Percentiles rank a stretch among this genome's conserved stretches.
Conservation (phyloP, 2,888 invertebrate genomes). For the Hirtodrosophila confusa region DNA sequence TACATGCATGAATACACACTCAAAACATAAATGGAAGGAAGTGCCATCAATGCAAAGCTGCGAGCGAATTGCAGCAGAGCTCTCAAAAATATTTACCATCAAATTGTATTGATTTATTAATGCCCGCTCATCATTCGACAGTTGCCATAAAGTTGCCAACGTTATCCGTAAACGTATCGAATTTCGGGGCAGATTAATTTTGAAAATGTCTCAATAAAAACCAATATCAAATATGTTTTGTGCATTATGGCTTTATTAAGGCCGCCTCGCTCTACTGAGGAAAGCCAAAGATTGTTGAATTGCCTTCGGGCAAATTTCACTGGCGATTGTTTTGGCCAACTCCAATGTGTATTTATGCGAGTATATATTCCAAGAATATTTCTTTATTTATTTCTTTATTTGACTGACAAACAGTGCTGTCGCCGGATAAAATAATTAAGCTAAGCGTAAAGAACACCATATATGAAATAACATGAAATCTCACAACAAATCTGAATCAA, state of each 20-base stretch:
- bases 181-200: constrained; percentile 44
- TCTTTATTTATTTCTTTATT: no score
- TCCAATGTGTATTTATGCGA: neutral
- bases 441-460: no score
- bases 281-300: constrained; percentile 24
- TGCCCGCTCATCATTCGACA: constrained; percentile 62
- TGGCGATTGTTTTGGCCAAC: neutral
- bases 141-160: constrained; percentile 45
- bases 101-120: constrained; percentile 74
- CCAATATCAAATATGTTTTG: constrained; percentile 64
- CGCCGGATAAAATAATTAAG: no score
- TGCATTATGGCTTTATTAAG: constrained; percentile 58
- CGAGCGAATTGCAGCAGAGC: constrained; percentile 44
- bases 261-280: constrained; percentile 9
- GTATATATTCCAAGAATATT: neutral
- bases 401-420: no score
- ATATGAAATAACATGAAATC: no score
- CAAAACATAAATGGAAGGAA: neutral
- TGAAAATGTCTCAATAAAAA: constrained; percentile 73
- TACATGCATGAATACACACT: neutral
- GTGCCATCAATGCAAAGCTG: constrained; percentile 14
- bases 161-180: constrained; percentile 14
- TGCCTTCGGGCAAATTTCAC: constrained; percentile 5
- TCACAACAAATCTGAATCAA: no score
- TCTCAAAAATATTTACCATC: constrained; percentile 67